Evolutionary conservation across 2,888 invertebrate genomes (phyloP).

Genomic region (Drosophila subquinaria): DNA sequence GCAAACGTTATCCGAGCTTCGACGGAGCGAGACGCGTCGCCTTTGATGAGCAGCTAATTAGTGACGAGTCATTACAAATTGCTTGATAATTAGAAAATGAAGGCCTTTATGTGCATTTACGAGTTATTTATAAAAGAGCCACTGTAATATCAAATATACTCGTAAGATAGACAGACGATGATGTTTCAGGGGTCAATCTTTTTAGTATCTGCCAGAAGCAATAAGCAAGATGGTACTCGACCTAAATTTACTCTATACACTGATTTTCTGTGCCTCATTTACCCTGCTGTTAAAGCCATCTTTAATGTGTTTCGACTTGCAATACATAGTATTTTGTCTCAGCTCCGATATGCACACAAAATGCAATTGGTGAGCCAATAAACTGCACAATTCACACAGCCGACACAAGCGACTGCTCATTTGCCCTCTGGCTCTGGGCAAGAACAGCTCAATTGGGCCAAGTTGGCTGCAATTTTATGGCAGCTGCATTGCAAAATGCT

Average conservation of each 20-base stretch:
- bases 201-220: background rate
- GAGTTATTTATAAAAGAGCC: background rate
- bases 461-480: conserved; percentile 62
- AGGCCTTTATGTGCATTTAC: background rate
- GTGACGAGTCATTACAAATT: conserved; percentile 30
- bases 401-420: conserved; percentile 12
- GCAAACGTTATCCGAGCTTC: conserved; percentile 28
- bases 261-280: background rate
- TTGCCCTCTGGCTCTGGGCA: background rate
- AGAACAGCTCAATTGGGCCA: conserved; percentile 24
- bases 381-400: conserved; percentile 26
- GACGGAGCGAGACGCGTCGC: background rate
- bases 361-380: conserved; percentile 32
- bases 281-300: too few species aligned
- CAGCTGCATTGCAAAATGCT: conserved; percentile 53
- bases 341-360: conserved; percentile 16
- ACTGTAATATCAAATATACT: background rate
- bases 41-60: conserved; percentile 72
- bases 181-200: too few species aligned
- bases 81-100: conserved; percentile 60
- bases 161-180: too few species aligned
- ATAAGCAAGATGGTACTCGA: background rate
- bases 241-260: background rate
- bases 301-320: background rate
- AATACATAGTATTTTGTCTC: too few species aligned